These are phyloP conservation scores for Zingel zingel DNA, from an alignment of 2,113 vertebrate genomes.

Conservation along the genomic window DNA sequence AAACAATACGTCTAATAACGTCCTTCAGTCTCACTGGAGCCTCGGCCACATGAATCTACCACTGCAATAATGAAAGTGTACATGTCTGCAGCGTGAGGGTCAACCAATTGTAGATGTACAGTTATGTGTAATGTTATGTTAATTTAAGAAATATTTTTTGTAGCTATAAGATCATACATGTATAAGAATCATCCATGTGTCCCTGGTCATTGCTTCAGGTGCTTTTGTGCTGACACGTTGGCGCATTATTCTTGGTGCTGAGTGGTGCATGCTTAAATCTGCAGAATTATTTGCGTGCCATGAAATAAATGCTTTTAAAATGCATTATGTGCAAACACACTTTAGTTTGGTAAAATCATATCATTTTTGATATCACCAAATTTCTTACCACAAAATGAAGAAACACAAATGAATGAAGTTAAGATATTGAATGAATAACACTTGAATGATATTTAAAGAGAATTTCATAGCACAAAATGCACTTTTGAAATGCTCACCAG, in stretches of 20 bases:
- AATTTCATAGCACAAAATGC: neutral
- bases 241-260: neutral
- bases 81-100: neutral
- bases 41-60: neutral
- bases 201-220: neutral
- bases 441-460: neutral
- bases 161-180: neutral
- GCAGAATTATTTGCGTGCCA: neutral
- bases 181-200: neutral
- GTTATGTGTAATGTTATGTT: neutral
- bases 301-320: neutral
- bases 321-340: neutral
- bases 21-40: slow-evolving; percentile 1
- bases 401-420: neutral
- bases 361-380: neutral
- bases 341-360: no score
- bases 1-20: slow-evolving; percentile 43
- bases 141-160: neutral
- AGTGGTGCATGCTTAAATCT: neutral
- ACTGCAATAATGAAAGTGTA: neutral
- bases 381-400: neutral
- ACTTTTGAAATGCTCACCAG: neutral
- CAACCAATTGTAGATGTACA: neutral
- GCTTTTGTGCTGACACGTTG: neutral
- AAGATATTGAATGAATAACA: neutral